Evolutionary conservation across 2,888 invertebrate genomes (phyloP), one percentile per base, ranked within the genome.

Genomic region (Camptogramma bilineatum): DNA sequence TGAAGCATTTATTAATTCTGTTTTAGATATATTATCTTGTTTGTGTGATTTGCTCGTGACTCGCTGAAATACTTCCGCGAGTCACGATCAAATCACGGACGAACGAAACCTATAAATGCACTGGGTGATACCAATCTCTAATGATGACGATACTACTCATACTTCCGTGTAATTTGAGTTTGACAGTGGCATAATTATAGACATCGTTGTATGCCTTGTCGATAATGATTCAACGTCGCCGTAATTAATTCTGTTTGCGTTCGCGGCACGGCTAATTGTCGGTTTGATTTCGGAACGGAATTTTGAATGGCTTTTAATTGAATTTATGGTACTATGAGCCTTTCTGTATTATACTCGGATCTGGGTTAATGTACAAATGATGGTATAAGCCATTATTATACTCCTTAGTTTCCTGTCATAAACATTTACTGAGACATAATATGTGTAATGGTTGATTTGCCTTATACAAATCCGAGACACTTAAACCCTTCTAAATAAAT

Each of bases 161-260:
- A 28, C 28, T 18, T 21, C 21, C 21, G 21, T n/a, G 52, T 18
- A 34, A 17, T 18, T 7, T 19, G 31, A 42, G 52, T 50, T 42
- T 19, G 28, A 58, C 48, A 50, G 51, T 54, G 34, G 47, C 68
- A 50, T 59, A 62, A 34, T 63, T 65, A 62, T 64, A 62, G 19
- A 51, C 52, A 52, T 54, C 28, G 10, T 31, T 46, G 5, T 52
- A 52, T 42, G 39, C 31, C 9, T 39, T 59, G 55, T 59, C 68
- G 65, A 71, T 72, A 66, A 68, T 70, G 69, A 68, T 68, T 70
- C 66, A 63, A 59, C 60, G 69, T 56, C 61, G 62, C 67, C 62
- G 59, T 73, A 71, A 73, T 73, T 65, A 71, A 73, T 73, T 66
- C 70, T 69, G 71, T 71, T 73, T 73, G 71, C 73, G 68, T 71